Base-by-base conservation (phyloP, 2,113 vertebrate genomes). In the Neopipo cinnamomea region DNA sequence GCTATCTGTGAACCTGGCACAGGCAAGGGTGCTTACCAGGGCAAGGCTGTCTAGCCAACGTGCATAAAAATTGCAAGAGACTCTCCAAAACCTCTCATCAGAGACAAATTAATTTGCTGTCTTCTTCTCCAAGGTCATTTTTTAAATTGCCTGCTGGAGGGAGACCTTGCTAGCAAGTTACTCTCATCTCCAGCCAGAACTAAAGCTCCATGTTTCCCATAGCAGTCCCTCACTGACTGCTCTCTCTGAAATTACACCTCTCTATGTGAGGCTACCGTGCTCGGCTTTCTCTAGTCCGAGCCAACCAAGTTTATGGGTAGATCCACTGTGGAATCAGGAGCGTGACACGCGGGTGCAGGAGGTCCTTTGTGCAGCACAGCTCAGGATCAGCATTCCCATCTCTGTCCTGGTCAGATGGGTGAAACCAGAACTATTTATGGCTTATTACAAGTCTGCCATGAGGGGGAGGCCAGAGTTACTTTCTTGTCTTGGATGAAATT, bases 71-170 rank as follows among this genome's bases (percentile, higher is more conserved):
- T 93, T 83, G 63, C 59, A 85, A 85, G 50, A 77, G 58, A 39
- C 66, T 96, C 88, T 93, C 91, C 93, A 91, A 93, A 97, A 76
- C 53, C 55, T 85, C 88, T 93, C 82, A 89, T 90, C 71, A 74
- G 90, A 83, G 46, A 62, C 37, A 67, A 89, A 95, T 89, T 94
- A 84, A 75, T 93, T 95, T 88, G 53, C 72, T 83, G 27, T 74
- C 77, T 85, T 89, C 71, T 88, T 91, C 67, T 93, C 67, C 95
- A 93, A 83, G 81, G 94, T 91, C 62, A 85, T 73, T 91, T 94
- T 85, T 82, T n/a, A 73, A 79, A 94, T 79, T 94, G 87, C 31
- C 75, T 95, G 41, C 78, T 96, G 89, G 37, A 95, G 46, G 58
- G 41, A 96, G 89, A 93, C 88, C 50, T 92, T 89, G 47, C 63